Evolutionary conservation across 2,888 invertebrate genomes (phyloP).

Genomic region (Malthinus flaveolus): DNA sequence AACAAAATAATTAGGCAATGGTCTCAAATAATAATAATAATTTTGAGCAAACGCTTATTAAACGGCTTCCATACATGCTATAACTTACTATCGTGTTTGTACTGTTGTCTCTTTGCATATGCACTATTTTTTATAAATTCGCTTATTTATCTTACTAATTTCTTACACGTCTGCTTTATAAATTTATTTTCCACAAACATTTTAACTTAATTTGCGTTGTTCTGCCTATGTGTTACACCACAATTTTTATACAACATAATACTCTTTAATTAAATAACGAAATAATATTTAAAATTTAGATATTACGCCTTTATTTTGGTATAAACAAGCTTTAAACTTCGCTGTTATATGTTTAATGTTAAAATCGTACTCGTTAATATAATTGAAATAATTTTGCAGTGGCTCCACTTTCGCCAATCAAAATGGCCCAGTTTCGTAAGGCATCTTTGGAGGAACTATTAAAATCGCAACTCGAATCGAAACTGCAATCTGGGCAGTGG

Average conservation of each 20-base stretch:
- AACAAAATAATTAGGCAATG: constrained; percentile 2
- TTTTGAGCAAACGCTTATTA: neutral
- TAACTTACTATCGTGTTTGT: constrained; percentile 2
- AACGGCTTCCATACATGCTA: constrained; percentile 1
- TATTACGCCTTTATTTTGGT: neutral
- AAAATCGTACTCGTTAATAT: neutral
- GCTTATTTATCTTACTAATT: neutral
- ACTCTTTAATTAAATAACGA: neutral
- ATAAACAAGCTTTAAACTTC: neutral
- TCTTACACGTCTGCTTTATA: neutral
- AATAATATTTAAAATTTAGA: neutral
- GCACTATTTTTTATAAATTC: neutral
- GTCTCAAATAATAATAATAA: constrained; percentile 2
- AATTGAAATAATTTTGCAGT: constrained; percentile 54
- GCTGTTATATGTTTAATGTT: neutral
- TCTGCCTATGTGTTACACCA: neutral
- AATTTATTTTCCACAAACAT: neutral
- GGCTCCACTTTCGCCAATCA: constrained; percentile 71
- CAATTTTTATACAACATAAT: constrained; percentile 5
- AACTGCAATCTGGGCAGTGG: constrained; percentile 55
- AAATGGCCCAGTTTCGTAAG: constrained; percentile 69
- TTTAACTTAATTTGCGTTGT: constrained; percentile 1
- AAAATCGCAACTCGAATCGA: constrained; percentile 49
- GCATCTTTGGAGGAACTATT: constrained; percentile 62
- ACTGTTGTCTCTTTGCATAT: neutral